Base-by-base conservation (phyloP, 2,797 vertebrate species). In the Smutsia gigantea region DNA sequence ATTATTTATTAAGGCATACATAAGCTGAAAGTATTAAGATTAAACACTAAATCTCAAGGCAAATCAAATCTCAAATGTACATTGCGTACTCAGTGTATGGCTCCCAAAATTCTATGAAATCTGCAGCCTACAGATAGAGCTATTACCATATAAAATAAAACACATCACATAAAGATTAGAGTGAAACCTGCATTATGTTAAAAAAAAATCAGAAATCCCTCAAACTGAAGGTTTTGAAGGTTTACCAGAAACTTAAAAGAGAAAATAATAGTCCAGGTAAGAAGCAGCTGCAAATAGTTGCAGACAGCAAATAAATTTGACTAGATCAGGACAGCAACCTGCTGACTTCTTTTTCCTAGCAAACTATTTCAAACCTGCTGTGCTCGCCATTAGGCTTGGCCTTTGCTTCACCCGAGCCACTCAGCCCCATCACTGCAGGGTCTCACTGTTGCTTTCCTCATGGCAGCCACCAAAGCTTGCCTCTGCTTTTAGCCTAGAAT, bases 221-320 rank as follows among this genome's bases (percentile, higher is more conserved):
- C 12, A 46, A 93, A 95, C 90, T 84, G 71, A 91, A 46, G 46
- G 46, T 46, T 4, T 29, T 63, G 15, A 49, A 82, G 72, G 39
- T 90, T 95, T 74, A 63, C 27, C 4, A 6, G 66, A 92, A 95
- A 91, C 2, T 42, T 78, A 92, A 95, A 88, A 96, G 31, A 94
- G 23, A 93, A 94, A 88, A 77, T 63, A 95, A 92, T 17, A 95
- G 51, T 39, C 27, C 63, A 92, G 79, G 42, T 94, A 89, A 97
- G 64, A 94, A 86, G 46, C 31, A 91, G 57, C 82, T 89, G 57
- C 51, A 95, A 96, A 96, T 75, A 95, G 85, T 91, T 14, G 72
- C 61, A 97, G 69, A 94, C 37, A 89, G 94, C 86, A 97, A 94
- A 96, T 94, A 82, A 89, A 97, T 96, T 93, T 95, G 83, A 96